Evolutionary conservation across 2,113 vertebrate genomes (phyloP), one percentile per base, ranked within the genome.

Genomic region (Coturnix japonica): DNA sequence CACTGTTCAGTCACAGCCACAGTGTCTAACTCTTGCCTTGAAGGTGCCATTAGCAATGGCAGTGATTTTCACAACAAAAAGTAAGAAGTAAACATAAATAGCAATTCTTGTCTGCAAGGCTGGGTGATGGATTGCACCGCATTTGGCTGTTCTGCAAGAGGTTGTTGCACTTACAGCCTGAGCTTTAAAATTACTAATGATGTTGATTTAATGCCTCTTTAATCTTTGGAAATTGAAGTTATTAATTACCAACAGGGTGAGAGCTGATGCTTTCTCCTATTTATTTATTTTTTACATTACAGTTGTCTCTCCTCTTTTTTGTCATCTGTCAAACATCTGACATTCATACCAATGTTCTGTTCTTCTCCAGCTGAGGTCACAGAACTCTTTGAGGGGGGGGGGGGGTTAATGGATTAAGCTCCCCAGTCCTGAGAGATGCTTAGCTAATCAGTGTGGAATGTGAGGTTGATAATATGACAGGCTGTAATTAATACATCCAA

Each of bases 181-280:
- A 90, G 72, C 5, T 7, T 89, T 95, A 75, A 83, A 94, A 78
- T 93, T 93, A 43, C 82, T 46, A 37, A 64, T 88, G 85, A 85
- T 73, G 44, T 75, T 96, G 82, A 95, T 94, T 88, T 94, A 96
- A 77, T 80, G 65, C 76, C 51, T 82, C 76, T 94, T 71, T 88
- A 94, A 69, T 88, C 47, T 43, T 72, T 88, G 90, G 76, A 91
- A 94, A 95, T 85, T 37, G 25, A 88, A 91, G 76, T 94, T 90
- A 83, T 90, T 96, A 80, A 91, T 95, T 94, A 90, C 79, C 53
- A 83, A 47, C 21, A 43, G 67, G 47, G 22, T 74, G 51, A 71
- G 35, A 95, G 91, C 57, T 85, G 93, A 5, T 80, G 51, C 78
- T 87, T 91, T 44, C 47, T 79, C 93, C n/a, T 35, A 31, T 21